Percentiles rank a stretch among this genome's conserved stretches.
These are phyloP conservation scores for Strix uralensis DNA, from an alignment of 2,113 vertebrate species.

Conservation along the genomic window DNA sequence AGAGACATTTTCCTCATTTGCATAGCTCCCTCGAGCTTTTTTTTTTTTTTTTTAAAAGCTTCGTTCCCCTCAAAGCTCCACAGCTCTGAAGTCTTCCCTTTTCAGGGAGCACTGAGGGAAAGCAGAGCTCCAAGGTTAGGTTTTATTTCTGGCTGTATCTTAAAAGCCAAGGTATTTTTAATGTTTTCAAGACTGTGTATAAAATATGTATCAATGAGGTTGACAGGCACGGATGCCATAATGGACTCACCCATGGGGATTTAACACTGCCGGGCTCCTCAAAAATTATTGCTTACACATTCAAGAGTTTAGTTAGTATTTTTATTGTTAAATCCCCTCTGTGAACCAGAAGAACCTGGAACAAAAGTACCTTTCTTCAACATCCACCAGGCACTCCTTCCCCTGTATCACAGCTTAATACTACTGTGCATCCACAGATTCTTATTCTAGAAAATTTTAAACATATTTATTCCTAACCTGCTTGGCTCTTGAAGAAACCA, in stretches of 20 bases:
- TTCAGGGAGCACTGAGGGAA: neutral
- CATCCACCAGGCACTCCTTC: neutral
- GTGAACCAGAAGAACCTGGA: neutral
- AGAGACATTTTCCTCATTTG: constrained; percentile 62
- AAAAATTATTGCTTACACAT: neutral
- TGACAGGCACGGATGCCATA: constrained; percentile 33
- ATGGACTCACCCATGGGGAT: neutral
- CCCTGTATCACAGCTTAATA: neutral
- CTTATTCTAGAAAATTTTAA: neutral
- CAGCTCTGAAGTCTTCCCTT: constrained; percentile 56
- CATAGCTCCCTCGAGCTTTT: constrained; percentile 53
- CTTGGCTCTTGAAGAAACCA: neutral
- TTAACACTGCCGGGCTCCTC: neutral
- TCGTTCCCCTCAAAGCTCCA: constrained; percentile 48
- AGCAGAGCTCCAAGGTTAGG: constrained; percentile 35
- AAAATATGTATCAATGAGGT: constrained; percentile 50
- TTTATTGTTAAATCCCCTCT: neutral
- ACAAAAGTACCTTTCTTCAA: neutral
- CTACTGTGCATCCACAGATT: neutral
- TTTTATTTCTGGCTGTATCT: constrained; percentile 62
- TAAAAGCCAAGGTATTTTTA: constrained; percentile 45
- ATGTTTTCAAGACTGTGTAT: constrained; percentile 36
- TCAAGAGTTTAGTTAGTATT: neutral
- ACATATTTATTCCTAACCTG: neutral
- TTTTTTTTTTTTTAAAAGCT: neutral